phyloP scores from a whole-genome alignment of 2,113 vertebrate species.

The Crotalus tigris region DNA sequence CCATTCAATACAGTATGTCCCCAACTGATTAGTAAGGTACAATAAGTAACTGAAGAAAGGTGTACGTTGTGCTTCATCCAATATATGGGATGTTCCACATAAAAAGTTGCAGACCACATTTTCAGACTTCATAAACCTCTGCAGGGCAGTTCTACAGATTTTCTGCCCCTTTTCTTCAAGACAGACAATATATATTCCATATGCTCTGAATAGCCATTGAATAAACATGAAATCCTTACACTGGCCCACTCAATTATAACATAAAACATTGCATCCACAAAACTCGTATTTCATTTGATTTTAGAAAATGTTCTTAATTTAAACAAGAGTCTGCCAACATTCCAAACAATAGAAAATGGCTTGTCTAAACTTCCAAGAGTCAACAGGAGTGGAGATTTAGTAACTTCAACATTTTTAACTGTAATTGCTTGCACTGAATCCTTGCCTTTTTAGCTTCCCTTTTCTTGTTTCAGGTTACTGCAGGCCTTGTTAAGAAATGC shows the following conservation, averaged over 20 bases:
- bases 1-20: not conserved
- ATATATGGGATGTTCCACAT: not conserved
- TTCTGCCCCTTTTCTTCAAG: not conserved
- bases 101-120: not conserved
- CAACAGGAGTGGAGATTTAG: not conserved
- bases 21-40: not conserved
- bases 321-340: not conserved
- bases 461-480: not conserved
- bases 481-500: not conserved
- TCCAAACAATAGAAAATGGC: not conserved
- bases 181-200: not conserved
- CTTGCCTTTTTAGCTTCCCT: not conserved
- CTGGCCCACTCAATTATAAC: not conserved
- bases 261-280: not conserved
- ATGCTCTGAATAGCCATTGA: not conserved
- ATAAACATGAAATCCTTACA: not conserved
- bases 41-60: not conserved
- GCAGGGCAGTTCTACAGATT: not conserved
- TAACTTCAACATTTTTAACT: not conserved
- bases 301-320: not conserved
- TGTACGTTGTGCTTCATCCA: not conserved
- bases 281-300: not conserved
- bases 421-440: not conserved
- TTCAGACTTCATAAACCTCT: not conserved
- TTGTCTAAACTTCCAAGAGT: not conserved